Evolutionary conservation across 2,888 invertebrate species (phyloP), one percentile per base, ranked within the genome.

Genomic region (Hirtodrosophila alboralis): DNA sequence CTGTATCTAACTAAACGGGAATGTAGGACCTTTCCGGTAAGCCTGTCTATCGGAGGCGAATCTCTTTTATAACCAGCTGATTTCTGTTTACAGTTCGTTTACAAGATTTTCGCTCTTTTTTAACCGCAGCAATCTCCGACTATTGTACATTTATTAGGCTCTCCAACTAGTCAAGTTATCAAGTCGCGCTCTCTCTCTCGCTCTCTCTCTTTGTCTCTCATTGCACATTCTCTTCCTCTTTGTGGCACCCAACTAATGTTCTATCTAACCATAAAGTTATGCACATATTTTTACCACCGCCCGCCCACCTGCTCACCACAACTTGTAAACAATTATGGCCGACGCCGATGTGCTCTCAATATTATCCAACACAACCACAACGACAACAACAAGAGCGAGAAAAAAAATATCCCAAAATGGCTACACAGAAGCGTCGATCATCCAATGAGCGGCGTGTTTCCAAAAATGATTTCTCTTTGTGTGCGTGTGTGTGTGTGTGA

Each of bases 281-380:
- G 54, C 56, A 69, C 58, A 53, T 63, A 61, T 58, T 70, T 59
- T 43, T 49, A 53, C 63, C 45, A 43, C 52, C 72, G 60, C 75
- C 52, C 72, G 60, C 75, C 64, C 83, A 66, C 86, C 75, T 78
- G 75, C 79, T 72, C 84, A 54, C 77, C 77, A 37, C 64, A 70
- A 64, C 62, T 74, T 87, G 74, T 87, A 78, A 87, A 85, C 84
- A 87, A 87, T 87, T 80, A 87, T 87, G 88, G 87, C 88, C 73
- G 86, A 84, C 87, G 87, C 87, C 67, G 88, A 65, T 72, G 53
- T 51, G 79, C 84, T 83, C 78, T 58, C 84, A 59, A 68, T 63
- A 60, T 75, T 60, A 33, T 49, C 48, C 71, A 75, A 66, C 57
- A 65, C 74, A 63, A 37, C 54, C 75, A 65, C 65, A 70, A 62